A percentile compares a stretch with the other conserved stretches of the same genome.
These are phyloP conservation scores for Rhabdophis nuchalis DNA, from an alignment of 2,797 vertebrate species.

Conservation along the genomic window DNA sequence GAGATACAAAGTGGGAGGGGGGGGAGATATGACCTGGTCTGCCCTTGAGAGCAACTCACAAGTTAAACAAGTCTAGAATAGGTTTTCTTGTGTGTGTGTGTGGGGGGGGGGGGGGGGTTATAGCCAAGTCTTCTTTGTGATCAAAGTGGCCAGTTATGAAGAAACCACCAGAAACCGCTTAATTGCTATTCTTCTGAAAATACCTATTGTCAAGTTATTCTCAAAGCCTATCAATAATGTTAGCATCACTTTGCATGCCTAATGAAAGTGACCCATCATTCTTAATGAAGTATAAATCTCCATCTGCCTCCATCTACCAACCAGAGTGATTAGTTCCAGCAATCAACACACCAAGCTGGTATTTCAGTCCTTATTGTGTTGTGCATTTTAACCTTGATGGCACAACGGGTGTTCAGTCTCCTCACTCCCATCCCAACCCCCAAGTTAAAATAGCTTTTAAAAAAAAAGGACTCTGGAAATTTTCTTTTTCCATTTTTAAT, in stretches of 20 bases:
- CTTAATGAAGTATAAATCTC: constrained; percentile 25
- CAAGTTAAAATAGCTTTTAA: not conserved
- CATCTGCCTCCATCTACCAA: not conserved
- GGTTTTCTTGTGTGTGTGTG: too few species aligned
- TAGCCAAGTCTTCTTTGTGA: not conserved
- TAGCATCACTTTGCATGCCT: not conserved
- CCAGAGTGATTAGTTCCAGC: not conserved
- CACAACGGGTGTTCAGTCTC: not conserved
- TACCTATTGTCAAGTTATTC: not conserved
- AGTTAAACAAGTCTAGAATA: not conserved
- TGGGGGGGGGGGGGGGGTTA: too few species aligned
- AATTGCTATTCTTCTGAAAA: not conserved
- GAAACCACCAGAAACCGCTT: not conserved
- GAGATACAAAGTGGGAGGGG: too few species aligned
- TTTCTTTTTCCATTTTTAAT: not conserved
- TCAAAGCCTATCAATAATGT: constrained; percentile 8
- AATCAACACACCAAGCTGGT: not conserved
- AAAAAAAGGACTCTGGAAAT: not conserved
- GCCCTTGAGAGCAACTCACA: not conserved
- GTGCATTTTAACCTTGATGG: not conserved
- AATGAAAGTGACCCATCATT: constrained; percentile 16
- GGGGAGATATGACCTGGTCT: not conserved
- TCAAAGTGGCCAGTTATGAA: not conserved
- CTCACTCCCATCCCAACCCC: not conserved
- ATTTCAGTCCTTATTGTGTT: not conserved